These are phyloP conservation scores for Caenorhabditis sp. DNA, from an alignment of 2,888 invertebrate genomes.

Conservation along the genomic window DNA sequence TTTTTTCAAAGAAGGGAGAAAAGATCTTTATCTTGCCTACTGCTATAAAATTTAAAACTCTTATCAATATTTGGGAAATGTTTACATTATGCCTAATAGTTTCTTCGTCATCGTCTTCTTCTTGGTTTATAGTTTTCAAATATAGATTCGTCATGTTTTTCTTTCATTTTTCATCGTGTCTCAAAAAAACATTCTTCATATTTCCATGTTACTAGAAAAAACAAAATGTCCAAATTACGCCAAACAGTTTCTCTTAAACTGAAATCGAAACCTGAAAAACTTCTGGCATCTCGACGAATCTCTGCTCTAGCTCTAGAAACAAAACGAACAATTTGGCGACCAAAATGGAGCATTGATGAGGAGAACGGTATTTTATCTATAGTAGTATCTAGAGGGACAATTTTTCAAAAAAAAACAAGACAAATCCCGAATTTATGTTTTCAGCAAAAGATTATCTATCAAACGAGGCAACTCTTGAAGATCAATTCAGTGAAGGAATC, in stretches of 20 bases:
- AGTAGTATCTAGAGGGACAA: too few species aligned
- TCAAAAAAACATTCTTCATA: background rate
- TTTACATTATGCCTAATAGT: background rate
- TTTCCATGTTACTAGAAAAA: background rate
- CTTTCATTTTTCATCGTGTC: background rate
- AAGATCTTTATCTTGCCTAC: background rate
- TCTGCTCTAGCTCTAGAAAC: slow-evolving; percentile 20
- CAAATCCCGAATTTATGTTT: slow-evolving; percentile 7
- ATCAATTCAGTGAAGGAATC: too few species aligned
- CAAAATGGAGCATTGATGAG: slow-evolving; percentile 29
- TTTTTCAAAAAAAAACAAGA: slow-evolving; percentile 30
- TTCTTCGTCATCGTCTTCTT: background rate
- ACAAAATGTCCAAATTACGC: slow-evolving; percentile 21
- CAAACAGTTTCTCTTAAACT: slow-evolving; percentile 30
- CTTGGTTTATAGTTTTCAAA: background rate
- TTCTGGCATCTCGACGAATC: background rate
- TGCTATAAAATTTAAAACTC: background rate
- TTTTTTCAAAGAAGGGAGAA: background rate
- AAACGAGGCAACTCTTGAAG: too few species aligned
- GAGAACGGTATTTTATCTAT: slow-evolving; percentile 19
- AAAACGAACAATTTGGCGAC: background rate
- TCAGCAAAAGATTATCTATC: too few species aligned
- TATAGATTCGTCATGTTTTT: background rate
- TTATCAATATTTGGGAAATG: background rate
- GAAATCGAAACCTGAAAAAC: slow-evolving; percentile 13